These are phyloP conservation scores for Habropoda laboriosa DNA, from an alignment of 1,140 invertebrate species.

Conservation along the genomic window DNA sequence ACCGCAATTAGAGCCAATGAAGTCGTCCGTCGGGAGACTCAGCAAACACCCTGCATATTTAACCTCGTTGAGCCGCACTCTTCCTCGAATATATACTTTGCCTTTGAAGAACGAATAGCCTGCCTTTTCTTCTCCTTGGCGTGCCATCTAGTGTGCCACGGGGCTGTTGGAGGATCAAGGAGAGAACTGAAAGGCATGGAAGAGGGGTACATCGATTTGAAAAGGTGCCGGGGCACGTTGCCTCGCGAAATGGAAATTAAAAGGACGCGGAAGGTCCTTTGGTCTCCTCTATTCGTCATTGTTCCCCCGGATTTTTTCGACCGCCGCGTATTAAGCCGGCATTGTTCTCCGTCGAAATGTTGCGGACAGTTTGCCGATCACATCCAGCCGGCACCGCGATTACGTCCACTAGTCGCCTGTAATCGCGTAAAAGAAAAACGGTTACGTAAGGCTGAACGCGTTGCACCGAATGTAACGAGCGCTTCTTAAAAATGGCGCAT, in stretches of 20 bases:
- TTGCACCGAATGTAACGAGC: neutral
- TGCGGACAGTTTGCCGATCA: slow-evolving; percentile 20
- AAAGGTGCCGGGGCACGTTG: slow-evolving; percentile 29
- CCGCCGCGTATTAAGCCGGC: slow-evolving; percentile 13
- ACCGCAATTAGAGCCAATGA: slow-evolving; percentile 75
- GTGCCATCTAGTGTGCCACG: neutral
- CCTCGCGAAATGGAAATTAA: slow-evolving; percentile 28
- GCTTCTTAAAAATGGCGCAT: neutral
- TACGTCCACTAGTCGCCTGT: neutral
- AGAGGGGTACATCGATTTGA: slow-evolving; percentile 31
- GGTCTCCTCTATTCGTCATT: neutral
- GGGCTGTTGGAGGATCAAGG: neutral
- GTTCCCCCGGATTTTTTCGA: neutral
- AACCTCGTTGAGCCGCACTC: slow-evolving; percentile 54
- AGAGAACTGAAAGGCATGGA: neutral
- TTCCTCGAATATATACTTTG: slow-evolving; percentile 41
- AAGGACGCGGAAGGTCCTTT: slow-evolving; percentile 9
- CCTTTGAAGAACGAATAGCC: neutral
- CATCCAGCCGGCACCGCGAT: neutral
- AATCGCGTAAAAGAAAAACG: slow-evolving; percentile 1
- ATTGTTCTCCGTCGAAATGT: slow-evolving; percentile 12
- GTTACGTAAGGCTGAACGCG: neutral
- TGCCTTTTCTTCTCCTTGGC: slow-evolving; percentile 20
- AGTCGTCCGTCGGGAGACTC: slow-evolving; percentile 65
- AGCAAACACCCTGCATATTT: slow-evolving; percentile 75